Evolutionary conservation across 1,140 invertebrate genomes (phyloP).

Genomic region (Marisa cornuarietis): DNA sequence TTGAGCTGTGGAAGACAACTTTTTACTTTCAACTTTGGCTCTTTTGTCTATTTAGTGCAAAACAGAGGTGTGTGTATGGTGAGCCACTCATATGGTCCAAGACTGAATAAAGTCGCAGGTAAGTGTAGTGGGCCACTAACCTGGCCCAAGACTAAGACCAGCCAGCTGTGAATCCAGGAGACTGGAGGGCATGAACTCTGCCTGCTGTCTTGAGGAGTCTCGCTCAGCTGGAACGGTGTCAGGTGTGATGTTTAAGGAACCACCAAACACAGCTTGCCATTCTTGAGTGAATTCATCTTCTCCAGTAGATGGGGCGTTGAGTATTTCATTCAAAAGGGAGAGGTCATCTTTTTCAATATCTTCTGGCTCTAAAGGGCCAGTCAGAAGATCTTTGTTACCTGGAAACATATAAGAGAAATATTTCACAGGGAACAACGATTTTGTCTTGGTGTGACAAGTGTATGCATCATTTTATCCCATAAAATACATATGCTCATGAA

Average conservation of each 20-base stretch:
- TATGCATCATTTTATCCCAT: no score
- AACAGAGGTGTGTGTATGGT: no score
- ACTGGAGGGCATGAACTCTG: conserved; percentile 68
- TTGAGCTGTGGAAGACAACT: no score
- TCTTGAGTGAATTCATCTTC: conserved; percentile 63
- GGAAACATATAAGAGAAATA: conserved; percentile 19
- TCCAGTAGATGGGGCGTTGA: conserved; percentile 61
- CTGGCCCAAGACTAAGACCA: conserved; percentile 26
- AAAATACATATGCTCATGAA: no score
- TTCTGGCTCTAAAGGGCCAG: conserved; percentile 56
- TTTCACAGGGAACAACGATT: no score
- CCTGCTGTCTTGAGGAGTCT: conserved; percentile 36
- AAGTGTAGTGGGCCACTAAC: conserved; percentile 16
- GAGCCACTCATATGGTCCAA: no score
- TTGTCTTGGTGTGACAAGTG: no score
- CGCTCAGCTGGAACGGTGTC: conserved; percentile 41
- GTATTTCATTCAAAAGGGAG: conserved; percentile 68
- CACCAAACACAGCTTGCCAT: conserved; percentile 63
- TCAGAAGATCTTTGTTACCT: conserved; percentile 62
- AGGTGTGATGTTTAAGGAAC: conserved; percentile 37
- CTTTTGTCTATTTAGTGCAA: no score
- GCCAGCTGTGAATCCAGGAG: conserved; percentile 63
- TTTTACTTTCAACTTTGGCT: no score
- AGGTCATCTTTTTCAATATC: conserved; percentile 67
- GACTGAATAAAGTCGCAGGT: no score